These are phyloP conservation scores for Steinernema carpocapsae DNA, from an alignment of 2,888 invertebrate genomes.

Conservation along the genomic window DNA sequence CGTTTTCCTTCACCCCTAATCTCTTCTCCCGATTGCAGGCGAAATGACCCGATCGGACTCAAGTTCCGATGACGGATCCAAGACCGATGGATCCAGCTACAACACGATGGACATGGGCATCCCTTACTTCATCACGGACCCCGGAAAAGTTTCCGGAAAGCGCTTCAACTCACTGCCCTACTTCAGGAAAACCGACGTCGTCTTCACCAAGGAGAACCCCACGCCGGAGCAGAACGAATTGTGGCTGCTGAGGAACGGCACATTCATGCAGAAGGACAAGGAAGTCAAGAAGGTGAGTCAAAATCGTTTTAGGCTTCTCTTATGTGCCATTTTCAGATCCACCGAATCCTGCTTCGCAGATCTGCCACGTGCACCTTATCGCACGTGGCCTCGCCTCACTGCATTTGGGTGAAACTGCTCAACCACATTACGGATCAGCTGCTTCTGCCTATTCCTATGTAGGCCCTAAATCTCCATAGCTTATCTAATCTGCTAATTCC, in stretches of 20 bases:
- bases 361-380: constrained; percentile 18
- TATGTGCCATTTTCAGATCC: constrained; percentile 27
- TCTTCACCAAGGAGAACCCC: too few species aligned
- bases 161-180: background rate
- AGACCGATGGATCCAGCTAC: too few species aligned
- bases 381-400: constrained; percentile 34
- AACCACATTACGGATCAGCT: constrained; percentile 31
- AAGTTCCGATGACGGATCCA: too few species aligned
- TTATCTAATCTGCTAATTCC: background rate
- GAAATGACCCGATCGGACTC: too few species aligned
- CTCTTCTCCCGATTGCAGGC: too few species aligned
- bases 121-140: too few species aligned
- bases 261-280: background rate
- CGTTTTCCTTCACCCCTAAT: too few species aligned
- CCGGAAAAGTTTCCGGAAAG: too few species aligned
- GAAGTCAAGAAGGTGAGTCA: constrained; percentile 1
- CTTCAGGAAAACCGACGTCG: background rate
- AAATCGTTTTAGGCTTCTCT: background rate
- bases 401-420: constrained; percentile 36
- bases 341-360: constrained; percentile 34
- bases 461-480: background rate
- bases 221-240: background rate
- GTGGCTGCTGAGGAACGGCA: background rate
- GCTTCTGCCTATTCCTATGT: background rate
- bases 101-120: too few species aligned